Conservation (phyloP, 2,888 invertebrate species). For the Ecliptopera silaceata region DNA sequence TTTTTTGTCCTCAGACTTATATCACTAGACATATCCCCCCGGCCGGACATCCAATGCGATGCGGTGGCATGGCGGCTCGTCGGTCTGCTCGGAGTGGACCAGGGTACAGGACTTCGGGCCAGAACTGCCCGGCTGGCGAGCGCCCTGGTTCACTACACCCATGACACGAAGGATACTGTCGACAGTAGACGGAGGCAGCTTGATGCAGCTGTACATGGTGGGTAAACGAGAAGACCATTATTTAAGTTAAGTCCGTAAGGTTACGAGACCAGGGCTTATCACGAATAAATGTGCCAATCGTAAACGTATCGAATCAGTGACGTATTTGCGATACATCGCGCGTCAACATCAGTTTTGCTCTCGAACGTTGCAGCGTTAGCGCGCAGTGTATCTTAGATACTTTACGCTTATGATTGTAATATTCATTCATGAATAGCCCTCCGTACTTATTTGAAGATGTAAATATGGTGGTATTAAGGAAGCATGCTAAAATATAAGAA, state of each 20-base stretch:
- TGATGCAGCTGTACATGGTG: conserved; percentile 93
- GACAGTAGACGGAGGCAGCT: conserved; percentile 87
- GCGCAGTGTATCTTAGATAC: too few relatives aligned
- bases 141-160: conserved; percentile 84
- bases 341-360: too few relatives aligned
- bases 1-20: conserved; percentile 59
- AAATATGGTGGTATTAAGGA: too few relatives aligned
- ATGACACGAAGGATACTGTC: conserved; percentile 86
- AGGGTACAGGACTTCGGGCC: conserved; percentile 84
- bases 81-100: conserved; percentile 85
- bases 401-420: too few relatives aligned
- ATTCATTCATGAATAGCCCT: too few relatives aligned
- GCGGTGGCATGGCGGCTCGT: conserved; percentile 94
- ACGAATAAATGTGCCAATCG: too few relatives aligned
- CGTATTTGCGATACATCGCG: too few relatives aligned
- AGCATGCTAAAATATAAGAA: too few relatives aligned
- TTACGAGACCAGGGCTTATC: neutral
- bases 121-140: conserved; percentile 84
- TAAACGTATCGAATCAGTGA: too few relatives aligned
- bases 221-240: conserved; percentile 1
- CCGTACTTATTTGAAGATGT: too few relatives aligned
- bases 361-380: too few relatives aligned
- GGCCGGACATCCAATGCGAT: conserved; percentile 88
- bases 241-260: too few relatives aligned
- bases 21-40: conserved; percentile 79